Conservation (phyloP, 2,888 invertebrate species). For the Lomographa bimaculata region DNA sequence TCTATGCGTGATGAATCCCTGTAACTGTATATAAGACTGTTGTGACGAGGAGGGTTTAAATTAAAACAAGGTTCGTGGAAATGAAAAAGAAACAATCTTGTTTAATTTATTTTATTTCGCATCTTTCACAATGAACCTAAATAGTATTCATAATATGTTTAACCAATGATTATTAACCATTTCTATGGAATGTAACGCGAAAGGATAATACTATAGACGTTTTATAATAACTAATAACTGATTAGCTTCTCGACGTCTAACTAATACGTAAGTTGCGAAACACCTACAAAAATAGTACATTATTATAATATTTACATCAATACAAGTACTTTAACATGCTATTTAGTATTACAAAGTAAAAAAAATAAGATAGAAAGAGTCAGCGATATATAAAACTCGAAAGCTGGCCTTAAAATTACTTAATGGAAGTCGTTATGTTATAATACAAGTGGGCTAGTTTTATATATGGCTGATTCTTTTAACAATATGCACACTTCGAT, state of each 20-base stretch:
- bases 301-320: conserved; percentile 56
- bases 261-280: conserved; percentile 49
- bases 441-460: conserved; percentile 22
- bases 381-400: conserved; percentile 38
- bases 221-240: conserved; percentile 40
- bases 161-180: no score
- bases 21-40: no score
- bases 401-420: conserved; percentile 9
- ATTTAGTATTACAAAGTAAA: conserved; percentile 42
- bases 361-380: conserved; percentile 45
- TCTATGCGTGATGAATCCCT: no score
- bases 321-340: conserved; percentile 42
- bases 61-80: no score
- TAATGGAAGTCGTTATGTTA: conserved; percentile 18
- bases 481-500: conserved; percentile 44
- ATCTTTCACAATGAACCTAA: conserved; percentile 48
- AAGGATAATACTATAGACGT: conserved; percentile 55
- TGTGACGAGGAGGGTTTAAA: no score
- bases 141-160: conserved; percentile 29
- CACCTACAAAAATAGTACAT: conserved; percentile 43
- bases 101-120: conserved; percentile 39
- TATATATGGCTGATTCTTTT: conserved; percentile 39
- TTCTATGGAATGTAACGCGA: conserved; percentile 68
- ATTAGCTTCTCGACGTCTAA: conserved; percentile 45
- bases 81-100: no score